These are phyloP conservation scores for Sinodicranocentrus sp. DNA, from an alignment of 2,888 invertebrate genomes.

Conservation along the genomic window DNA sequence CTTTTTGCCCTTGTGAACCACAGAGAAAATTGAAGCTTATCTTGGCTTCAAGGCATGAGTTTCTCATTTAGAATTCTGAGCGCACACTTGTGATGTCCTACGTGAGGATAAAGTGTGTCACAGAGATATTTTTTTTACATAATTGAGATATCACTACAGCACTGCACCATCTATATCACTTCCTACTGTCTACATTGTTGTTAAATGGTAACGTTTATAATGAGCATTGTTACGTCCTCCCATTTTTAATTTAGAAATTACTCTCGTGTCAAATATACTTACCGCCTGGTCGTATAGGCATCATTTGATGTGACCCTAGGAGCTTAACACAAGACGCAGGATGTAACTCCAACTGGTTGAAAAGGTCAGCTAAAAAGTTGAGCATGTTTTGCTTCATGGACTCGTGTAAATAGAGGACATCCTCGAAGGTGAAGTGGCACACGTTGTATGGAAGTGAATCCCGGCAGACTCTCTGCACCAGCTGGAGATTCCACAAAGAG, in stretches of 20 bases:
- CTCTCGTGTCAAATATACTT: conserved; percentile 29
- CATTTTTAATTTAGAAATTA: not conserved
- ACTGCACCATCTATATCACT: too few species aligned
- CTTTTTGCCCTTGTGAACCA: too few species aligned
- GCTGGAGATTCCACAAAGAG: conserved; percentile 89
- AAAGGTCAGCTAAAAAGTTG: conserved; percentile 95
- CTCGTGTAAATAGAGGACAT: conserved; percentile 96
- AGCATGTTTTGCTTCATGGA: conserved; percentile 94
- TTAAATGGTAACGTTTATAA: too few species aligned
- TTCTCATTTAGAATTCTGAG: too few species aligned
- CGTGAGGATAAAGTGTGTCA: too few species aligned
- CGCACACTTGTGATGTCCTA: too few species aligned
- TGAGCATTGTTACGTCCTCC: too few species aligned
- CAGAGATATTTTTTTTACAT: too few species aligned
- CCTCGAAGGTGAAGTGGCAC: conserved; percentile 97
- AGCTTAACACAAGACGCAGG: conserved; percentile 92
- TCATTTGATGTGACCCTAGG: conserved; percentile 82
- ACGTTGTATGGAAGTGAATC: conserved; percentile 91
- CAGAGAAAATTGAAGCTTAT: too few species aligned
- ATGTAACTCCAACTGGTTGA: conserved; percentile 93
- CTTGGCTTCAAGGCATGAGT: too few species aligned
- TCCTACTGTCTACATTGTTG: too few species aligned
- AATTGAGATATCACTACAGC: too few species aligned
- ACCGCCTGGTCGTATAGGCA: conserved; percentile 74
- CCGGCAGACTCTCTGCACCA: conserved; percentile 92